phyloP scores from a whole-genome alignment of 2,888 invertebrate species.

The Philereme transversata region DNA sequence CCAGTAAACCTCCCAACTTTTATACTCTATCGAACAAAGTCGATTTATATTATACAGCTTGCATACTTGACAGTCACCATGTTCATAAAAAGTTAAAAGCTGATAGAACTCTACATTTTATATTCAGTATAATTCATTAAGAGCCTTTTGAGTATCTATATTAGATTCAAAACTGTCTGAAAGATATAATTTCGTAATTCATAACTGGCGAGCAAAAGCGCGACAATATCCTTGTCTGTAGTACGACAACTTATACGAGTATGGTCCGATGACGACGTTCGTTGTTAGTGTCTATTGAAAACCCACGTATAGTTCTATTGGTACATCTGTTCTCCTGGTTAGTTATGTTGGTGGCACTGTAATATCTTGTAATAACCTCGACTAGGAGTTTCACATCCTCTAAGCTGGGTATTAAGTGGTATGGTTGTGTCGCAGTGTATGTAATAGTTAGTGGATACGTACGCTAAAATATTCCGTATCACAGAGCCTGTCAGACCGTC shows the following conservation, averaged over 20 bases:
- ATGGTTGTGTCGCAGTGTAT: constrained; percentile 3
- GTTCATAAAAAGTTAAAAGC: not conserved
- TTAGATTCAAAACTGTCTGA: too few relatives aligned
- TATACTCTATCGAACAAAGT: constrained; percentile 28
- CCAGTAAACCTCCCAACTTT: constrained; percentile 25
- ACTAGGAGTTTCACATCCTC: constrained; percentile 9
- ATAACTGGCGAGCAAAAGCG: too few relatives aligned
- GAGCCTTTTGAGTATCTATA: too few relatives aligned
- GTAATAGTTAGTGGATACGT: constrained; percentile 11
- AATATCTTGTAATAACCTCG: not conserved
- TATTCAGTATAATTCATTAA: not conserved
- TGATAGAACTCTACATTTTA: not conserved
- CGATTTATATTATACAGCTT: constrained; percentile 13
- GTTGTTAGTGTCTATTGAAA: too few relatives aligned
- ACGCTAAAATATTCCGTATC: constrained; percentile 27
- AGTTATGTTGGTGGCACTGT: not conserved
- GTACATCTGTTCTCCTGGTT: too few relatives aligned
- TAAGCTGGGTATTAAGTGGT: too few relatives aligned
- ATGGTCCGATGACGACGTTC: too few relatives aligned
- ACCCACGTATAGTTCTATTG: too few relatives aligned
- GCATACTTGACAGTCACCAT: constrained; percentile 4
- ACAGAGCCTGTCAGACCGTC: constrained; percentile 34
- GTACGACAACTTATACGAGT: too few relatives aligned
- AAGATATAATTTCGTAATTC: too few relatives aligned
- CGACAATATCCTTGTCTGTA: too few relatives aligned